Evolutionary conservation across 2,888 invertebrate genomes (phyloP), one percentile per base, ranked within the genome.

Genomic region (Lasius fuliginosus): DNA sequence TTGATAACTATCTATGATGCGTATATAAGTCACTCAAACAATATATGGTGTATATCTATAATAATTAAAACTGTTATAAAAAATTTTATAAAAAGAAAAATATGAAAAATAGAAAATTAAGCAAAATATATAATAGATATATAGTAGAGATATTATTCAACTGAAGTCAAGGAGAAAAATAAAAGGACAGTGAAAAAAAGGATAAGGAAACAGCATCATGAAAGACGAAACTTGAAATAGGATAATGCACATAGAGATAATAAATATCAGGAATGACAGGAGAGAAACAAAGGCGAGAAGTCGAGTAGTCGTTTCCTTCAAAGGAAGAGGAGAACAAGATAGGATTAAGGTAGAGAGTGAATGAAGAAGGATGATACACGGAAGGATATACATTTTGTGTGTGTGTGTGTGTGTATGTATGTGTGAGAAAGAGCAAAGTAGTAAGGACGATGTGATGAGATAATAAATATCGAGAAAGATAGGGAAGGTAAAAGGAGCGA

Each of bases 381-480:
- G 33, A 46, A 79, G 27, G 33, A 73, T 60, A 23, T 18, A 23
- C 23, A 36, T 12, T 15, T 27, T 27, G 27, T 1, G 56, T 6
- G 18, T 46, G 3, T 18, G 49, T 49, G 18, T 49, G 49, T 18
- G 49, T 18, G 49, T 18, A 1, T 49, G 18, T 49, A 18, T 18
- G 49, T 18, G 15, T 33, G 23, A 56, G 12, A 23, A 11, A 27
- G 77, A 65, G 40, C n/a, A 18, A 69, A 69, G 36, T 8, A 42
- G 30, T 30, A 58, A 40, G 30, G 30, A 71, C 12, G 36, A 49
- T 73, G 27, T 56, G 79, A 60, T 30, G 30, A 71, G 65, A 42
- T 30, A 46, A 58, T 79, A 73, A 79, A 73, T 73, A 60, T 71
- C 60, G 73, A 73, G 40, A 73, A 60, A 60, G 42, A 71, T 58